Conservation (phyloP, 2,797 vertebrate species). For the Diglossa cyanea region DNA sequence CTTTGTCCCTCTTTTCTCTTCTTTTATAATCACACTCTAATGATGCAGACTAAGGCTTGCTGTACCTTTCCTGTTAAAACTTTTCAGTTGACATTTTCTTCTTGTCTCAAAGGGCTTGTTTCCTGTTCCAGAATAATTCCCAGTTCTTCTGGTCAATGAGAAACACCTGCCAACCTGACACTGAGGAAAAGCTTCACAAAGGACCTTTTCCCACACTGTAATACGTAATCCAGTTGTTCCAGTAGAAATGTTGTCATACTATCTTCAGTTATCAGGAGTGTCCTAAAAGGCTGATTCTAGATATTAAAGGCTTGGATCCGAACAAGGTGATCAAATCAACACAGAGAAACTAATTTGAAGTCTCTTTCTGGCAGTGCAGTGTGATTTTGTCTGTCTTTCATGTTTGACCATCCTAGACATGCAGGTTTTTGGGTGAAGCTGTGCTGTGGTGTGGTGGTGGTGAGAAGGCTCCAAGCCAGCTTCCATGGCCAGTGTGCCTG, state of each 20-base stretch:
- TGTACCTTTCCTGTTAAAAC: not conserved
- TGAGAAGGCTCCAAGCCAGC: not conserved
- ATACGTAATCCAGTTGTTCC: not conserved
- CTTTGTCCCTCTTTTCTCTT: not conserved
- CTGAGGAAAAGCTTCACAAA: not conserved
- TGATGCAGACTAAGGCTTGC: not conserved
- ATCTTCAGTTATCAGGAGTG: not conserved
- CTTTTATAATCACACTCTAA: not conserved
- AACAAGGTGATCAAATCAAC: not conserved
- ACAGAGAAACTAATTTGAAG: not conserved
- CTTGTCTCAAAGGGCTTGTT: not conserved
- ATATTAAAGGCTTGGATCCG: not conserved
- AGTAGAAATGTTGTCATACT: not conserved
- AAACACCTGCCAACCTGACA: not conserved
- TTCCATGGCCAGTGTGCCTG: not conserved
- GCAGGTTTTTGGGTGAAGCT: not conserved
- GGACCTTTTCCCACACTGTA: not conserved
- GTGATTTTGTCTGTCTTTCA: not conserved
- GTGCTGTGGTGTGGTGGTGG: not conserved
- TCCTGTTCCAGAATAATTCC: not conserved
- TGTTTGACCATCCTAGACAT: not conserved
- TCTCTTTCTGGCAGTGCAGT: not conserved
- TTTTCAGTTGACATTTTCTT: constrained; percentile 2
- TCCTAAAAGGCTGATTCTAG: not conserved
- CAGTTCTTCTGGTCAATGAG: not conserved